Percentiles rank a stretch among this genome's conserved stretches.
phyloP scores from a whole-genome alignment of 2,113 vertebrate species.

The Dolichotis patagonum region DNA sequence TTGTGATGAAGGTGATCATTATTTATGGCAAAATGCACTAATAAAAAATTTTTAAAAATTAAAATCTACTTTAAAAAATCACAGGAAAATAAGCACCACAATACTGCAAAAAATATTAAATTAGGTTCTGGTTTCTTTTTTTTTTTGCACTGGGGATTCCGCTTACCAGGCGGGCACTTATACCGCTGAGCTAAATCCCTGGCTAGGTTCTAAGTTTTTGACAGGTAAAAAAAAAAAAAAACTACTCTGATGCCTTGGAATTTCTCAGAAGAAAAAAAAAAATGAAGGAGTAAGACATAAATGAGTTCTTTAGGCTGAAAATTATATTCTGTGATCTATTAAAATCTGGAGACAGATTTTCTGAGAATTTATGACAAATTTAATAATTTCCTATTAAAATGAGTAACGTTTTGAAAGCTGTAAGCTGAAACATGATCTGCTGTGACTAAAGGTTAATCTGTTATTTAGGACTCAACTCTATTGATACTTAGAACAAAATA shows the following conservation, averaged over 20 bases:
- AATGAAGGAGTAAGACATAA: background rate
- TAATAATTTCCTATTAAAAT: background rate
- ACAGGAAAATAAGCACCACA: background rate
- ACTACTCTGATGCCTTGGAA: background rate
- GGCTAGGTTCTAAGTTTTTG: background rate
- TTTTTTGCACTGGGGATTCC: no score
- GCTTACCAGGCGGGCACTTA: no score
- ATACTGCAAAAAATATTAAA: background rate
- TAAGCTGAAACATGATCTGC: background rate
- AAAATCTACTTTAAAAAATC: background rate
- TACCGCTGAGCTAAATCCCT: no score
- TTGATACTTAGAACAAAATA: background rate
- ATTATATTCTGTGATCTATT: background rate
- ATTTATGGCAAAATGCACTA: background rate
- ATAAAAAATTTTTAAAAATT: background rate
- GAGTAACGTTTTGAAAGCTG: background rate
- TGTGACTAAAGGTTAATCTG: background rate
- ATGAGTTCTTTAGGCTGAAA: constrained; percentile 34
- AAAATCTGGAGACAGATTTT: constrained; percentile 1
- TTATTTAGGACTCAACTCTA: background rate
- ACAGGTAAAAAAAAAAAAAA: background rate
- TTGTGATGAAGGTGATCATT: background rate
- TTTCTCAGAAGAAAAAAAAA: constrained; percentile 31
- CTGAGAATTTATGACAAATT: constrained; percentile 3
- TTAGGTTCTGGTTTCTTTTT: background rate